A percentile compares a stretch with the other conserved stretches of the same genome.
These are phyloP conservation scores for Trissonchulus latispiculum DNA, from an alignment of 2,888 invertebrate genomes.

Conservation along the genomic window DNA sequence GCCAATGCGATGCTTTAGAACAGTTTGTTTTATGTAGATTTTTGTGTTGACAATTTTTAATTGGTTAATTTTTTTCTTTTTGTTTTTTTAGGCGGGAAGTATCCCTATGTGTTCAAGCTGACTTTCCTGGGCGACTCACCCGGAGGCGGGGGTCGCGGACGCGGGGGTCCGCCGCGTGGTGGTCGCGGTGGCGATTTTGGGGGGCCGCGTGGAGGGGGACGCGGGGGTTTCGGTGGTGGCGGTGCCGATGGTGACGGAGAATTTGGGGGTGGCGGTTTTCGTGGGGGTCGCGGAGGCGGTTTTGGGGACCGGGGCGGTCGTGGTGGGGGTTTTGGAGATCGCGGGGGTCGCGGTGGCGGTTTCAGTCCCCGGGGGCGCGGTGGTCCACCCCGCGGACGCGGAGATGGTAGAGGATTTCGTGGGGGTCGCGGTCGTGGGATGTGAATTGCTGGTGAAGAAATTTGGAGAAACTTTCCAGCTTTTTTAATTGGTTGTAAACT, in stretches of 20 bases:
- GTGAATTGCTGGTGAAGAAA: no score
- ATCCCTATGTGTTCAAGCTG: conserved; percentile 93
- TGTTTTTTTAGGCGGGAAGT: conserved; percentile 58
- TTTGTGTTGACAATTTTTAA: not conserved
- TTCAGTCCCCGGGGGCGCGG: no score
- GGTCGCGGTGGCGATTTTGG: conserved; percentile 7
- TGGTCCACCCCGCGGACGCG: not conserved
- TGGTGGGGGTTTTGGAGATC: not conserved
- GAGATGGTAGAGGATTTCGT: not conserved
- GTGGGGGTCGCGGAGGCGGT: no score
- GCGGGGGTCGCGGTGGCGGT: not conserved
- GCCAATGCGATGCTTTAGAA: no score
- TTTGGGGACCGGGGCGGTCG: not conserved
- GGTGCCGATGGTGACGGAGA: not conserved
- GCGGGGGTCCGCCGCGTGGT: not conserved
- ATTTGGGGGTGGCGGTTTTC: not conserved
- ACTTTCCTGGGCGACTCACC: conserved; percentile 58
- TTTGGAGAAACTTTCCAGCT: no score
- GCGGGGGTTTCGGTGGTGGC: conserved; percentile 9
- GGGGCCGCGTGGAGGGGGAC: not conserved
- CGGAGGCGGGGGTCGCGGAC: conserved; percentile 3
- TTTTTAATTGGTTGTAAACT: no score
- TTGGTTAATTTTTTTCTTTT: not conserved
- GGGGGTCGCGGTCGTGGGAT: not conserved
- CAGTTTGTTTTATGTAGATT: not conserved